Base-by-base conservation (phyloP, 2,888 invertebrate genomes). In the Agrochola macilenta region DNA sequence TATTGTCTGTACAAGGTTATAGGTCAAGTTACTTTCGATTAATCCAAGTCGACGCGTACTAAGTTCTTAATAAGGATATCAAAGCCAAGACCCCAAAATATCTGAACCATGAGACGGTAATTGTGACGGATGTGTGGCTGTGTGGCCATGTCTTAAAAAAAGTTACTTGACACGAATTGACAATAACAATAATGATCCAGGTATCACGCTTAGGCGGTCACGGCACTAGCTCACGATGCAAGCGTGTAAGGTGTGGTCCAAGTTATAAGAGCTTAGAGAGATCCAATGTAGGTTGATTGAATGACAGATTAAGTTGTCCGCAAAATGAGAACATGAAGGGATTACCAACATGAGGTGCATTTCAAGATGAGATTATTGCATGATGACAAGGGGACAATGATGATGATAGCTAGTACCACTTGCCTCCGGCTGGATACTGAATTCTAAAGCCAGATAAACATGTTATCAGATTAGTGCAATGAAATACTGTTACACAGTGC, bases 121-220 rank as follows among this genome's bases (percentile, higher is more conserved):
- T 65, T 57, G 83, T 74, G 73, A 84, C 84, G 89, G 87, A 87
- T 82, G 83, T 79, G 52, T 39, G 57, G 61, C 79, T 39, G 80
- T 79, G 63, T 43, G 69, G 49, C 73, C 68, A 76, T 72, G 72
- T 79, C 71, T 85, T 70, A 75, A 72, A 80, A 80, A 75, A 75
- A 74, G 84, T 79, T 79, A 85, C 77, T 85, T 85, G 89, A 89
- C 88, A 89, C 88, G 87, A 83, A 73, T 88, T 79, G 79, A 77
- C 85, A 83, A 82, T 89, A 85, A 78, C 73, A 82, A 82, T 88
- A 83, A 87, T 39, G 73, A 76, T 81, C 66, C 79, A 83, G 87
- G 89, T 74, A 87, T 81, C 88, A 88, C 88, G 89, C 81, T 88
- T 68, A 76, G 78, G 12, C 79, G 84, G 80, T 70, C 80, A 85